Percentiles rank a stretch among this genome's conserved stretches.
These are phyloP conservation scores for Perognathus longimembris DNA, from an alignment of 2,113 vertebrate species.

Conservation along the genomic window DNA sequence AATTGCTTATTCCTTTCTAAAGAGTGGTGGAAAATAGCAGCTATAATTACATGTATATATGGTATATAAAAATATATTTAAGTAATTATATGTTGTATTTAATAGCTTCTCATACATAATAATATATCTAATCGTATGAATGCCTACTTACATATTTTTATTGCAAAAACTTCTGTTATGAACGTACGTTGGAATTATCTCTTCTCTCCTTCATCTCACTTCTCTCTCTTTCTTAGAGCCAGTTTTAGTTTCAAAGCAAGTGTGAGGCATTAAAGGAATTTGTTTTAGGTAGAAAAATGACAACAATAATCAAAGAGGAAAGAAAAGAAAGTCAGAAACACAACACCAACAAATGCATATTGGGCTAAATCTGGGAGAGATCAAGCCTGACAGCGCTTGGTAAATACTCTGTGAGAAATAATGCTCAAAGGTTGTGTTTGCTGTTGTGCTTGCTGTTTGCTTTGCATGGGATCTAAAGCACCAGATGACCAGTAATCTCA, in stretches of 20 bases:
- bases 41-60: neutral
- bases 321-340: slow-evolving; percentile 48
- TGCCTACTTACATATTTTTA: neutral
- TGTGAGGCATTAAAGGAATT: neutral
- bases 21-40: neutral
- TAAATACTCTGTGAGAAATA: slow-evolving; percentile 48
- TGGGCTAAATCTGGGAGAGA: slow-evolving; percentile 54
- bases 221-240: neutral
- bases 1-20: slow-evolving; percentile 35
- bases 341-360: slow-evolving; percentile 62
- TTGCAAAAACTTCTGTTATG: neutral
- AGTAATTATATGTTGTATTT: neutral
- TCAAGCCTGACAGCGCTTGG: slow-evolving; percentile 22
- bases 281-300: neutral
- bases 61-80: neutral
- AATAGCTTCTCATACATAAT: neutral
- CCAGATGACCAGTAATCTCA: slow-evolving; percentile 70
- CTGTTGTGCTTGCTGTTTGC: slow-evolving; percentile 60
- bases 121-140: slow-evolving; percentile 8
- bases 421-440: slow-evolving; percentile 61
- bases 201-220: neutral
- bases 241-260: slow-evolving; percentile 2
- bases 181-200: neutral
- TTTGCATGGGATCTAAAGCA: slow-evolving; percentile 66
- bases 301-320: slow-evolving; percentile 43